Evolutionary conservation across 1,140 invertebrate genomes (phyloP), one percentile per base, ranked within the genome.

Genomic region (Orius insidiosus): DNA sequence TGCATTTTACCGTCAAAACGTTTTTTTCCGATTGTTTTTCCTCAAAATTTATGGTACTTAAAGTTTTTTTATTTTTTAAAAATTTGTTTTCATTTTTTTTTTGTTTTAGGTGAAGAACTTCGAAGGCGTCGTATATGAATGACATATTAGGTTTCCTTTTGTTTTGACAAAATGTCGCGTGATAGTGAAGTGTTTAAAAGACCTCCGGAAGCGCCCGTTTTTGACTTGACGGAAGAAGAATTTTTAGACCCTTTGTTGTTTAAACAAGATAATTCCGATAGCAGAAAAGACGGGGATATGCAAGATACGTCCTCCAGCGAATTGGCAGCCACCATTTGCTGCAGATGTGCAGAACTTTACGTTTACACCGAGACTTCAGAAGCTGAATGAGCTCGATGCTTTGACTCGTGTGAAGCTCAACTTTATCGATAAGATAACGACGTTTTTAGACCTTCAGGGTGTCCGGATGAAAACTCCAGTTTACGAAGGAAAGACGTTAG

Each of bases 391-490:
- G 65, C 66, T 98, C 33, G 93, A 98, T 65, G 87, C 90, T 5
- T 86, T 86, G 58, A 94, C 90, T 37, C 71, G 94, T 47, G 85
- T 96, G 37, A 96, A 96, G 60, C 61, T 97, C 0, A 96, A 96
- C 68, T 98, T 98, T 65, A 68, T 96, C 43, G 90, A 97, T 63
- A 82, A 93, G 64, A 88, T 97, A 56, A 85, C 88, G 19, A 96
- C 95, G 63, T 98, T 97, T 65, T 97, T 92, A 92, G 89, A 96
- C 62, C 67, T 96, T 15, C 93, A 97, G 65, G 92, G 89, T 30
- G 85, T 81, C 3, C 78, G 81, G 3, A 63, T 96, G 13, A 90
- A 89, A 68, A 93, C 95, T 55, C 92, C 93, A 0, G 80, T 87
- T 54, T 84, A 97, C 3, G 90, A 97, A 62, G 75, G 85, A 55